Percentiles rank a stretch among this genome's conserved stretches.
phyloP scores from a whole-genome alignment of 2,113 vertebrate species.

The Tachysurus vachellii region DNA sequence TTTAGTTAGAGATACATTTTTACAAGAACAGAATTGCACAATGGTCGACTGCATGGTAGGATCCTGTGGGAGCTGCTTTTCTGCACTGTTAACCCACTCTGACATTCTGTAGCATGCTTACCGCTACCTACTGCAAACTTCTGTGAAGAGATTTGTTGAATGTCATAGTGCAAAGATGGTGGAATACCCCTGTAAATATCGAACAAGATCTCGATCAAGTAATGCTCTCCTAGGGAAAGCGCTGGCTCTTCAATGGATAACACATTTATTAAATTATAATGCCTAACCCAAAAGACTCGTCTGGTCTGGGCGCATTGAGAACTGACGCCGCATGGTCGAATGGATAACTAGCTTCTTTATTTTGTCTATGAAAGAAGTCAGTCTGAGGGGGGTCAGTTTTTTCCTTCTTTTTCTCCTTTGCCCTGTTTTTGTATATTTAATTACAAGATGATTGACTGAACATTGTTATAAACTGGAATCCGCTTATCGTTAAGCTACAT shows the following conservation, averaged over 20 bases:
- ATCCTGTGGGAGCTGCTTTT: neutral
- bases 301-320: slow-evolving; percentile 8
- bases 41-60: neutral
- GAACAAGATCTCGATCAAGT: neutral
- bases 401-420: neutral
- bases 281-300: neutral
- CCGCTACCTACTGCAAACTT: slow-evolving; percentile 48
- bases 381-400: neutral
- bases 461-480: slow-evolving; percentile 51
- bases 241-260: neutral
- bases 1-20: neutral
- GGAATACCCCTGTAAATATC: slow-evolving; percentile 25
- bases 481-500: slow-evolving; percentile 25
- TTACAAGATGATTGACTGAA: neutral
- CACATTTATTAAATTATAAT: neutral
- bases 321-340: slow-evolving; percentile 46
- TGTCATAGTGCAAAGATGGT: slow-evolving; percentile 69
- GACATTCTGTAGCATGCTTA: neutral
- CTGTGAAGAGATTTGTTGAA: neutral
- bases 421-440: slow-evolving; percentile 27
- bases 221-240: neutral
- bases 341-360: slow-evolving; percentile 3
- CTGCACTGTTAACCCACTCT: neutral
- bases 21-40: neutral
- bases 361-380: neutral